Base-by-base conservation (phyloP, 1,140 invertebrate genomes). In the Bombus superbus region DNA sequence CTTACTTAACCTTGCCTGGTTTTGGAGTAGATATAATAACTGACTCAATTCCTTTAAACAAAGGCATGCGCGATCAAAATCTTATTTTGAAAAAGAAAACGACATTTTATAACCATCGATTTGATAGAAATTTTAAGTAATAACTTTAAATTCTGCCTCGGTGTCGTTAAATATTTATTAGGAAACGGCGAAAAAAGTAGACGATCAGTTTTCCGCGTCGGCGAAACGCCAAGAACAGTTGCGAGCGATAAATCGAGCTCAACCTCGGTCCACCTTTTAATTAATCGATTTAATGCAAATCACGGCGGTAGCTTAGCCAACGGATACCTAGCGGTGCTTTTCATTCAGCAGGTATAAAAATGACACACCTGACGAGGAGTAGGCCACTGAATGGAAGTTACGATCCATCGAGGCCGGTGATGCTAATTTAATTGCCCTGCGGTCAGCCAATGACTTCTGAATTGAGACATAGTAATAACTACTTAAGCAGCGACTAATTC, bases 381-480 rank as follows among this genome's bases (percentile, higher is more conserved):
- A 53, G 13, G 57, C 32, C n/a, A 42, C 38, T 35, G 35, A 73
- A 62, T 62, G 38, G 25, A 81, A 72, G 83, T 77, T 85, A 64
- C 53, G 72, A 57, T 74, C 53, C 35, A 10, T 47, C 35, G 76
- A n/a, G 40, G 35, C 9, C 71, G 38, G 32, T 77, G n/a, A 86
- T 83, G 83, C 53, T 88, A 80, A 88, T 89, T 89, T 83, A 86
- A 89, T 89, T 81, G 80, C n/a, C 68, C 79, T 62, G 35, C 72
- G 81, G 85, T 53, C 68, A 71, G 68, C 35, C 71, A 25, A 71
- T 42, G 59, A 83, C 78, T 83, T 80, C 59, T 74, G 53, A 80
- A 87, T 91, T 91, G 82, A 91, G 80, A 91, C 71, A 73, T 83
- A 84, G 40, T 80, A 91, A 90, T 82, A 86, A 83, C 81, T 83